phyloP scores from a whole-genome alignment of 1,140 invertebrate species.

The Cydia fagiglandana region DNA sequence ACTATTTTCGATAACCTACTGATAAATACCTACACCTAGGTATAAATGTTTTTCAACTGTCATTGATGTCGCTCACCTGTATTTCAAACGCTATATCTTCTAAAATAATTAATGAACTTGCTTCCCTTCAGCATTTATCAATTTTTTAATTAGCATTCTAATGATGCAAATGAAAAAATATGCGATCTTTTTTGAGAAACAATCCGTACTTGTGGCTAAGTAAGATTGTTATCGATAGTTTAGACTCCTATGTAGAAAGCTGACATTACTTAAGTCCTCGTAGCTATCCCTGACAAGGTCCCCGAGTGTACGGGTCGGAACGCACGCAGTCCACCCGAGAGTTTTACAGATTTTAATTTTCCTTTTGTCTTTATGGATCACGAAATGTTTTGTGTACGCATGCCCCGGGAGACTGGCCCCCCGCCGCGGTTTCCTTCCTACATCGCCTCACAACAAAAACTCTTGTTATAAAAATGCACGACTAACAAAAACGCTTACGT shows the following conservation, averaged over 20 bases:
- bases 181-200: too few relatives aligned
- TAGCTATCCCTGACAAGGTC: constrained; percentile 28
- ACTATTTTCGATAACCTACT: too few relatives aligned
- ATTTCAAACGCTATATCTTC: too few relatives aligned
- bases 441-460: constrained; percentile 71
- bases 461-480: constrained; percentile 70
- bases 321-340: constrained; percentile 48
- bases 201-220: constrained; percentile 33
- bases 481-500: constrained; percentile 67
- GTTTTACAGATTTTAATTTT: constrained; percentile 71
- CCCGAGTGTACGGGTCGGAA: constrained; percentile 27
- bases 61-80: too few relatives aligned
- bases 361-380: constrained; percentile 77
- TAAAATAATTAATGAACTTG: too few relatives aligned
- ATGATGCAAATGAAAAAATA: too few relatives aligned
- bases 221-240: constrained; percentile 33
- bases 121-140: too few relatives aligned
- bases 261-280: not conserved
- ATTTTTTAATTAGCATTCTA: too few relatives aligned
- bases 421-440: constrained; percentile 74
- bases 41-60: too few relatives aligned
- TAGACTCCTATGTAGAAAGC: not conserved
- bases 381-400: constrained; percentile 74
- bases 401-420: constrained; percentile 65
- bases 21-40: too few relatives aligned